Evolutionary conservation across 2,113 vertebrate genomes (phyloP).

Genomic region (Chunga burmeisteri): DNA sequence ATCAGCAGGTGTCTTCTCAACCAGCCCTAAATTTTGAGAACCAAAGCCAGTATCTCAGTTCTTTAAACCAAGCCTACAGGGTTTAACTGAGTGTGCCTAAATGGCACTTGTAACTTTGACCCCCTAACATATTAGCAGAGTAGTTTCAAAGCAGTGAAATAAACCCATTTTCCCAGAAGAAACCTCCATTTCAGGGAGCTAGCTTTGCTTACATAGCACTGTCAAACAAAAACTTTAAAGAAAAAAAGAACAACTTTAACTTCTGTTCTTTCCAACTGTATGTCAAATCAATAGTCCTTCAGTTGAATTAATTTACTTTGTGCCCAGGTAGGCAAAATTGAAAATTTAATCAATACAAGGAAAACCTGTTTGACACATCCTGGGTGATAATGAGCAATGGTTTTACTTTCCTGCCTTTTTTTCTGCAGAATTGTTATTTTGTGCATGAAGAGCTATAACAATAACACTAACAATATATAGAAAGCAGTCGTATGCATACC

Average conservation of each 20-base stretch:
- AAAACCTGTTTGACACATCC: not conserved
- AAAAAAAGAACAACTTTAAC: not conserved
- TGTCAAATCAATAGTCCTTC: conserved; percentile 21
- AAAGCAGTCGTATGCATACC: not conserved
- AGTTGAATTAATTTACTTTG: conserved; percentile 12
- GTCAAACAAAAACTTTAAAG: not conserved
- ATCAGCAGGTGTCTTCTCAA: not conserved
- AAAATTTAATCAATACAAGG: conserved; percentile 11
- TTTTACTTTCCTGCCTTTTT: not conserved
- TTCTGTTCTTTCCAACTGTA: not conserved
- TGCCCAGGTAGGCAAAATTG: not conserved
- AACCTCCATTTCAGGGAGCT: not conserved
- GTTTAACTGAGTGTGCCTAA: not conserved
- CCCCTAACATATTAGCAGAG: not conserved
- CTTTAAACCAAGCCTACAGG: not conserved
- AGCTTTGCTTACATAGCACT: not conserved
- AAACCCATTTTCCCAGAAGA: not conserved
- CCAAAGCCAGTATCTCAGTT: not conserved
- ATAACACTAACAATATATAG: not conserved
- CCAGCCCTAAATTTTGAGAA: not conserved
- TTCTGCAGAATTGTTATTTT: not conserved
- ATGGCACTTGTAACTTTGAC: not conserved
- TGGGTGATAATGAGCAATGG: not conserved
- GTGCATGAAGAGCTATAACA: not conserved
- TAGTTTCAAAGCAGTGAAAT: not conserved